phyloP scores from a whole-genome alignment of 2,888 invertebrate species.

The Cheilosia urbana region DNA sequence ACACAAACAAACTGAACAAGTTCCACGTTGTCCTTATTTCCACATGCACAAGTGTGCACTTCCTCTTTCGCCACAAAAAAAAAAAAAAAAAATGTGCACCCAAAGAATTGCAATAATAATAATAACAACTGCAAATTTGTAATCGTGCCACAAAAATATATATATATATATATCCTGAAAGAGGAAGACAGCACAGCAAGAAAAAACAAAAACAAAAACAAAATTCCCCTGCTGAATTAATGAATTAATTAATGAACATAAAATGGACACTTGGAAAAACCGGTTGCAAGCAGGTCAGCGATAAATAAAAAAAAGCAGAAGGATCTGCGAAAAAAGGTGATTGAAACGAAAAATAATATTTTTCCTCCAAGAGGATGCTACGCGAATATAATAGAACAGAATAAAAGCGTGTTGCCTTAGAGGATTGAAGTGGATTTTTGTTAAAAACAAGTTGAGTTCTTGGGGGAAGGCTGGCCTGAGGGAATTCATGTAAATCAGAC shows the following conservation, averaged over 20 bases:
- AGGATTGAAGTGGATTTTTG: background rate
- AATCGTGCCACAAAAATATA: conserved; percentile 38
- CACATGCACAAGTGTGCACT: conserved; percentile 60
- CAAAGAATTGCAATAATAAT: conserved; percentile 64
- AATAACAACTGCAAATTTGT: conserved; percentile 65
- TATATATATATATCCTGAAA: background rate
- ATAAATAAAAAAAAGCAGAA: conserved; percentile 14
- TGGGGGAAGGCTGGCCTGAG: background rate
- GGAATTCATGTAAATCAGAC: conserved; percentile 3
- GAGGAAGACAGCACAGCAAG: background rate
- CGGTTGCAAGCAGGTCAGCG: conserved; percentile 35
- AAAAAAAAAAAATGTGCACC: conserved; percentile 14
- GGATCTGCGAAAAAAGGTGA: conserved; percentile 8
- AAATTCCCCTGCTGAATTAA: conserved; percentile 52
- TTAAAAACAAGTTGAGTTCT: background rate
- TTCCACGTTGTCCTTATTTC: conserved; percentile 61
- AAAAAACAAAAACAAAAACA: conserved; percentile 2
- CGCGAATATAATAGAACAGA: conserved; percentile 1
- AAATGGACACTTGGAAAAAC: conserved; percentile 48
- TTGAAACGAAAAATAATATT: conserved; percentile 41
- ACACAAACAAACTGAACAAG: conserved; percentile 64
- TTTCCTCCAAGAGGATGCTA: background rate
- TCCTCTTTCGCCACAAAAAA: conserved; percentile 12
- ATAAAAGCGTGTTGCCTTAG: background rate
- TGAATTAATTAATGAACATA: conserved; percentile 68